Percentiles rank a stretch among this genome's conserved stretches.
These are phyloP conservation scores for Hippocampus abdominalis DNA, from an alignment of 2,113 vertebrate species.

Conservation along the genomic window DNA sequence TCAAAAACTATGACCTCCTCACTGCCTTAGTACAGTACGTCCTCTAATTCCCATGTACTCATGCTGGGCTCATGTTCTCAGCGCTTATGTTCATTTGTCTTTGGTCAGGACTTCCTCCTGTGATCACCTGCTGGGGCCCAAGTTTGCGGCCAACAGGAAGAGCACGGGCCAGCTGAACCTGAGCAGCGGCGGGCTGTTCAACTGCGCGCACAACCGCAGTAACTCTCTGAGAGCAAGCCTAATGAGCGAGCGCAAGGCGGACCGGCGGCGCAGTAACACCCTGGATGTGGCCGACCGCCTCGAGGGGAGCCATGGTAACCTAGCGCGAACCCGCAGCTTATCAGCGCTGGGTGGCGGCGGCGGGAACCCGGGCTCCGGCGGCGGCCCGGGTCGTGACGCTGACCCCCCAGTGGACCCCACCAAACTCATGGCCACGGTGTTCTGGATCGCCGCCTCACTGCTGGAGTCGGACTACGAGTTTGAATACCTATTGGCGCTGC, in stretches of 20 bases:
- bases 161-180: slow-evolving; percentile 96
- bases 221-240: slow-evolving; percentile 89
- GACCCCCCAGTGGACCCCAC: slow-evolving; percentile 86
- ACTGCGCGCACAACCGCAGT: slow-evolving; percentile 82
- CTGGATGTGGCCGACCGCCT: slow-evolving; percentile 89
- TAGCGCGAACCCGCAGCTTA: slow-evolving; percentile 94
- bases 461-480: slow-evolving; percentile 98
- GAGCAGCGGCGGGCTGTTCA: slow-evolving; percentile 77
- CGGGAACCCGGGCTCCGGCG: slow-evolving; percentile 75
- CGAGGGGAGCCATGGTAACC: slow-evolving; percentile 83
- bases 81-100: background rate
- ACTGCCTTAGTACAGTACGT: slow-evolving; percentile 94
- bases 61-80: background rate
- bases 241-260: slow-evolving; percentile 80
- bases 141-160: slow-evolving; percentile 93
- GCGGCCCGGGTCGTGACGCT: slow-evolving; percentile 54
- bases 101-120: slow-evolving; percentile 76
- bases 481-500: slow-evolving; percentile 93
- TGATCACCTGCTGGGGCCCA: slow-evolving; percentile 86
- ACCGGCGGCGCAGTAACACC: slow-evolving; percentile 91
- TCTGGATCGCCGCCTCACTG: slow-evolving; percentile 93
- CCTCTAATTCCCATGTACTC: background rate
- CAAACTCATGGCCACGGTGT: slow-evolving; percentile 94
- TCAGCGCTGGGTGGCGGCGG: slow-evolving; percentile 84
- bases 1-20: slow-evolving; percentile 96